These are phyloP conservation scores for Epizoanthus illoricatus DNA, from an alignment of 92 coral and sea anemone species.

Conservation along the genomic window DNA sequence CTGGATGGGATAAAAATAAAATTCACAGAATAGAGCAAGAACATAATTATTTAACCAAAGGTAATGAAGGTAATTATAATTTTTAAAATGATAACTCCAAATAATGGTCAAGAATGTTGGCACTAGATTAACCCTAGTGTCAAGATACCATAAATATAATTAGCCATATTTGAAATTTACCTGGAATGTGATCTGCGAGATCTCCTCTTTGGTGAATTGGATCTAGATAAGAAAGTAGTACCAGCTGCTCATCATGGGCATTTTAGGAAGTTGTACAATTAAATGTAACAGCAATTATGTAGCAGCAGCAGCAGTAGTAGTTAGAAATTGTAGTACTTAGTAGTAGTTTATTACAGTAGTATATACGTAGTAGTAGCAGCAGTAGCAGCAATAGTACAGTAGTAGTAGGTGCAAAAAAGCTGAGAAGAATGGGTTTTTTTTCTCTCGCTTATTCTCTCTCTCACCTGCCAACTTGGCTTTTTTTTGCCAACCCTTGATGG, in stretches of 20 bases:
- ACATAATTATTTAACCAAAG: no score
- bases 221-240: background rate
- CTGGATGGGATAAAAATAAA: no score
- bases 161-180: background rate
- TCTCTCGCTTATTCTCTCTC: no score
- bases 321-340: background rate
- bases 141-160: no score
- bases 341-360: background rate
- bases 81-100: background rate
- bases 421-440: no score
- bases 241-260: background rate
- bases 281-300: background rate
- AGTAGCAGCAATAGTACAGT: no score
- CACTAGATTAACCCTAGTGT: no score
- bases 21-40: no score
- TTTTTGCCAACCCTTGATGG: no score
- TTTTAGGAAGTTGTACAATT: background rate
- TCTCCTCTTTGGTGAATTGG: conserved; percentile 3
- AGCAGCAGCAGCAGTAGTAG: background rate
- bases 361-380: no score
- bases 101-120: background rate
- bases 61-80: background rate
- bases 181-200: conserved; percentile 70
- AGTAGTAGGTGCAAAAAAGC: no score
- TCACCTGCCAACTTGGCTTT: no score